Base-by-base conservation (phyloP, 2,888 invertebrate genomes). In the Heliconius aoede region DNA sequence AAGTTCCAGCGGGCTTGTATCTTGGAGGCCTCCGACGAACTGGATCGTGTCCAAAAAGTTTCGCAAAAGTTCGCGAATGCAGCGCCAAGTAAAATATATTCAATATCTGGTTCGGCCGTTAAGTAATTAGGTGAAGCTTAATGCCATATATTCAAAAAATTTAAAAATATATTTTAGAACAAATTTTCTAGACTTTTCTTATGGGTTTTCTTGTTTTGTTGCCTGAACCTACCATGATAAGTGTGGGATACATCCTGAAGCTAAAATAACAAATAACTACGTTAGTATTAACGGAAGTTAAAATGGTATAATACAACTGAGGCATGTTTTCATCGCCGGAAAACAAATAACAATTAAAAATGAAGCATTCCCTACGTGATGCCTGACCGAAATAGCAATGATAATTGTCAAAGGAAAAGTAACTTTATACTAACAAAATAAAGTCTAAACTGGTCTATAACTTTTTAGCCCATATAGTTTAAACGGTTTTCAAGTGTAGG, bases 281-380 rank as follows among this genome's bases (percentile, higher is more conserved):
- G 36, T 36, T 15, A 36, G 36, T 64, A 36, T 24, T 24, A 36
- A 21, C 46, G 8, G 28, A 68, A 62, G 60, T 58, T 55, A 78
- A 73, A 69, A 64, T 46, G 64, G 64, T 75, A 76, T 73, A 73
- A 73, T 73, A 78, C 72, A 65, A 67, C 18, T 72, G 75, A 68
- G 76, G 76, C 72, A 69, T 81, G 80, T 81, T 79, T 77, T 81
- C 80, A 78, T 79, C 72, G 68, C 80, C 74, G 73, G 74, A 81
- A 80, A 81, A 81, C 81, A 80, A 80, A 81, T 81, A 81, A 81
- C 80, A 81, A 81, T 81, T 81, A 81, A 80, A 81, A 79, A 80
- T 77, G 75, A 79, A 81, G 79, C 81, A 80, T 79, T 79, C 80
- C 81, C 79, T 78, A 78, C 78, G 80, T 81, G 81, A 74, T 79